Evolutionary conservation across 2,888 invertebrate genomes (phyloP), one percentile per base, ranked within the genome.

Genomic region (Chrysina gloriosa): DNA sequence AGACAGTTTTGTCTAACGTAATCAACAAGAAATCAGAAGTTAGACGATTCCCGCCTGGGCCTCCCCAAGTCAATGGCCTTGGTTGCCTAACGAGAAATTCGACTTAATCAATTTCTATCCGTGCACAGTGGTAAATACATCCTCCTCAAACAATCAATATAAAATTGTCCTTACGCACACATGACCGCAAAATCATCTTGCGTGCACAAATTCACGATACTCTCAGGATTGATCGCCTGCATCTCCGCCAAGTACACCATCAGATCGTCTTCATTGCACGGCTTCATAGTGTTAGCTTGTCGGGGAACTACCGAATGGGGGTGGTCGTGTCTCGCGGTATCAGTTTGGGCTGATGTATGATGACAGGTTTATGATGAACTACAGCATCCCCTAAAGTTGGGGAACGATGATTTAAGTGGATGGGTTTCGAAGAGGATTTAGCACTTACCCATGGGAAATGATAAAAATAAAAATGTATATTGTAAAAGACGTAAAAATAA

Each of bases 221-320:
- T 83, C 76, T 88, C 87, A 0, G 87, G 87, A 78, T 84, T 86
- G 11, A 84, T 83, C 3, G 85, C 82, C 76, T 86, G 84, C 50
- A 86, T 78, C 65, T 84, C 82, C 0, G 86, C 87, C 69, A 87
- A 77, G 72, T 84, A 84, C 64, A 81, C 72, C 74, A 87, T 79
- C 39, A 87, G 70, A 66, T 80, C 79, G 72, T 87, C 85, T 68
- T 83, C 83, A 25, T 78, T 71, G 68, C 83, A 83, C 4, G 58
- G 70, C 34, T 68, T 70, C 50, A 71, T 34, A n/a, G 36, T 11
- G 3, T 27, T 45, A 2, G 56, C 45, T 48, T 50, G 11, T 9
- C 58, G 31, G 29, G 16, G 42, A 27, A 61, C 16, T 14, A 39
- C n/a, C n/a, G 58, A 61, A 27, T 61, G 42, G 6, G n/a, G 14